Evolutionary conservation across 2,888 invertebrate genomes (phyloP).

Genomic region (Diaperis boleti): DNA sequence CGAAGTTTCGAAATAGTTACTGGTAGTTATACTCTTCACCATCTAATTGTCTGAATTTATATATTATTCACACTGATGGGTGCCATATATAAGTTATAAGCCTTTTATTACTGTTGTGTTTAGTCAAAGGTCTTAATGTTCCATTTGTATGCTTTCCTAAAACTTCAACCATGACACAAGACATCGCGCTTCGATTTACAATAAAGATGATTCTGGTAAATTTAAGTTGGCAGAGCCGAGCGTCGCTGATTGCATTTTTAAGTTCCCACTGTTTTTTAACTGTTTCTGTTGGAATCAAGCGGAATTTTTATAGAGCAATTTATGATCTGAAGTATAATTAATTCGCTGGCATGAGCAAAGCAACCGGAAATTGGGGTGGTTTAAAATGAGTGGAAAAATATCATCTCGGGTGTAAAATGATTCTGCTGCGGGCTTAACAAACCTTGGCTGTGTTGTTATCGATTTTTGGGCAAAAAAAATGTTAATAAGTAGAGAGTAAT

Average conservation of each 20-base stretch:
- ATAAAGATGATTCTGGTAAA: background rate
- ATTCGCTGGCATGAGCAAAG: slow-evolving; percentile 26
- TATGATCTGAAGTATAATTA: slow-evolving; percentile 13
- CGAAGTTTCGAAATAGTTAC: too few relatives aligned
- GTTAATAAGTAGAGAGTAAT: too few relatives aligned
- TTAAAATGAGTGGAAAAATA: slow-evolving; percentile 28
- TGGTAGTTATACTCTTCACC: too few relatives aligned
- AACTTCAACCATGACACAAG: background rate
- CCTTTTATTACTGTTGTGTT: too few relatives aligned
- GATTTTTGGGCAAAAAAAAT: too few relatives aligned
- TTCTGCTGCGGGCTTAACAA: slow-evolving; percentile 8
- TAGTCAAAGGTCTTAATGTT: too few relatives aligned
- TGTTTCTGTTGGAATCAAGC: background rate
- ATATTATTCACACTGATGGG: too few relatives aligned
- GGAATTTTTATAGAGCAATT: slow-evolving; percentile 6
- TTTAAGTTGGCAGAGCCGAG: background rate
- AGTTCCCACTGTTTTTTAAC: background rate
- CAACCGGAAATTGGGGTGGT: slow-evolving; percentile 20
- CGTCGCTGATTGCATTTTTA: background rate
- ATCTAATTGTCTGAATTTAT: too few relatives aligned
- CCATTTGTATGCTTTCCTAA: background rate
- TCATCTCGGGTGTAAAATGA: slow-evolving; percentile 26
- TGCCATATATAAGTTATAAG: too few relatives aligned
- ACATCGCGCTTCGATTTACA: background rate
- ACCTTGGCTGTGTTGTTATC: background rate